phyloP scores from a whole-genome alignment of 2,888 invertebrate species.

The Elysia crispata region DNA sequence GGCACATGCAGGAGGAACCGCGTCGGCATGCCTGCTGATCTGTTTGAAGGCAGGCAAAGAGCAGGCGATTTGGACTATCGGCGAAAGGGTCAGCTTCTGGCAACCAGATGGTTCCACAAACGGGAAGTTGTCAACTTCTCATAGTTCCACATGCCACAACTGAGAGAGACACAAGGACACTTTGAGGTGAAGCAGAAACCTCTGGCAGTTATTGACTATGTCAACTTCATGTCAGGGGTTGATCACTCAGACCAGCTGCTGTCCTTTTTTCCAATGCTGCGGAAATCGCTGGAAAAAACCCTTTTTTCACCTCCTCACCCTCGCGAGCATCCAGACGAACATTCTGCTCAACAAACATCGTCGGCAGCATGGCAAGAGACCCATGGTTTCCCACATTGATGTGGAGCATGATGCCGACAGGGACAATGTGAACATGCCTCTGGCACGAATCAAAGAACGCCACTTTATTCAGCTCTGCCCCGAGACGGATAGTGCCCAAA shows the following conservation, averaged over 20 bases:
- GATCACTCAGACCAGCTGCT: slow-evolving; percentile 31
- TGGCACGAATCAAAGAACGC: too few relatives aligned
- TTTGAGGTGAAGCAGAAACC: slow-evolving; percentile 33
- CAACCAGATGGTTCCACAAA: slow-evolving; percentile 36
- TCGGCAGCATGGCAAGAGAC: too few relatives aligned
- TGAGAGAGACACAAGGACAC: neutral
- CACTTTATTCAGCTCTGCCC: too few relatives aligned
- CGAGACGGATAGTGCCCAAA: too few relatives aligned
- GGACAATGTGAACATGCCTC: too few relatives aligned
- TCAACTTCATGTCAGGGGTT: slow-evolving; percentile 38
- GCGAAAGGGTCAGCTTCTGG: neutral
- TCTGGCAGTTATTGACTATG: slow-evolving; percentile 13
- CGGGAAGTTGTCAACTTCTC: neutral
- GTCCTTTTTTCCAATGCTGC: slow-evolving; percentile 18
- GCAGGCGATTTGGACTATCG: too few relatives aligned
- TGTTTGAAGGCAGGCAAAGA: neutral
- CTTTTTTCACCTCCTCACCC: too few relatives aligned
- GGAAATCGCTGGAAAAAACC: slow-evolving; percentile 10
- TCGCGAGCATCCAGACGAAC: too few relatives aligned
- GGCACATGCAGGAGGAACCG: slow-evolving; percentile 25
- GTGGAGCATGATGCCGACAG: too few relatives aligned
- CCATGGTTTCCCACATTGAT: too few relatives aligned
- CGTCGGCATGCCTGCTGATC: slow-evolving; percentile 35
- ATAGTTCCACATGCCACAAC: neutral
- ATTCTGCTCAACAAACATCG: too few relatives aligned